A percentile compares a stretch with the other conserved stretches of the same genome.
Evolutionary conservation across 1,140 invertebrate species (phyloP).

Genomic region (Lepidurus couesii): DNA sequence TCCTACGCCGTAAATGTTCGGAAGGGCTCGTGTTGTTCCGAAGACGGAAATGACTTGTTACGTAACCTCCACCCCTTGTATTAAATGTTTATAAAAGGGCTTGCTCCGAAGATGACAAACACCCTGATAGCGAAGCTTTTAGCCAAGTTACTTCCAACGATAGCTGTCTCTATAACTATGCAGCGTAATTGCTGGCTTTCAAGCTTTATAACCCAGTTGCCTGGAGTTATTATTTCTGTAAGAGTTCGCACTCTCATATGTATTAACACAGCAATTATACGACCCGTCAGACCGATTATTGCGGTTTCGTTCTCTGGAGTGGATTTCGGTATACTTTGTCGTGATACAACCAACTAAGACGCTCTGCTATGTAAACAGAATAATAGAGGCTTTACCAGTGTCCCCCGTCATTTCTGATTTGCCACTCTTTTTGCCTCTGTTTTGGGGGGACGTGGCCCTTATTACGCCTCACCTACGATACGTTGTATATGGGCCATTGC

Average conservation of each 20-base stretch:
- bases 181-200: neutral
- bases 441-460: neutral
- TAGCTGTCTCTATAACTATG: neutral
- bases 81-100: slow-evolving; percentile 7
- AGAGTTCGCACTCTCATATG: neutral
- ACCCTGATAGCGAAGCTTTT: neutral
- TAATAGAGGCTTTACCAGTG: slow-evolving; percentile 11
- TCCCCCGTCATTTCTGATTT: neutral
- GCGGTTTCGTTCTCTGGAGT: neutral
- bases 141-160: neutral
- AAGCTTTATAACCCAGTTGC: neutral
- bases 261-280: neutral
- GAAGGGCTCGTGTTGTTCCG: neutral
- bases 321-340: neutral
- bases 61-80: neutral
- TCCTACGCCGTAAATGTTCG: neutral
- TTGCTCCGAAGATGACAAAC: neutral
- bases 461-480: slow-evolving; percentile 27
- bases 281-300: neutral
- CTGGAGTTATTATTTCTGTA: neutral
- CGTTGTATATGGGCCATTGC: neutral
- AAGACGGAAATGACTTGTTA: neutral
- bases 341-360: neutral
- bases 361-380: neutral
- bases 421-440: neutral